phyloP scores from a whole-genome alignment of 2,888 invertebrate genomes.

The Eledone cirrhosa region DNA sequence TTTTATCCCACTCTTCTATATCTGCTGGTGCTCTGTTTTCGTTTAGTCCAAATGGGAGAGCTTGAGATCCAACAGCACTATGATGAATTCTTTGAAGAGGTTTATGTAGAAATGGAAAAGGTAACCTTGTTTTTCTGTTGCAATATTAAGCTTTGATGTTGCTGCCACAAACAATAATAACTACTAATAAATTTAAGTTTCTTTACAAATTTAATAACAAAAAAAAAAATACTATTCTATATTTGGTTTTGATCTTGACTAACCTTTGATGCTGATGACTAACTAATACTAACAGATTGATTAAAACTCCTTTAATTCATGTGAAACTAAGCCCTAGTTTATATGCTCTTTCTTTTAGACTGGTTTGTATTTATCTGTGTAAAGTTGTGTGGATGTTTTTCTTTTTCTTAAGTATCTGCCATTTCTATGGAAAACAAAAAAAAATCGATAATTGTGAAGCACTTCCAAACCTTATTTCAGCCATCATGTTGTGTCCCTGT shows the following conservation, averaged over 20 bases:
- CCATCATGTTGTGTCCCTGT: too few relatives aligned
- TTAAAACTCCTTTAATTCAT: too few relatives aligned
- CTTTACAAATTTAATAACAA: too few relatives aligned
- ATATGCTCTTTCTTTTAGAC: too few relatives aligned
- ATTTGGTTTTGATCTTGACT: constrained; percentile 4
- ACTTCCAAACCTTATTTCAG: too few relatives aligned
- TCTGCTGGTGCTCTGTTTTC: constrained; percentile 35
- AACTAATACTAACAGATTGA: neutral
- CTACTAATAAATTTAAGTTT: too few relatives aligned
- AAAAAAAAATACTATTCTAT: neutral
- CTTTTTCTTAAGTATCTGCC: too few relatives aligned
- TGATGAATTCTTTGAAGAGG: constrained; percentile 99
- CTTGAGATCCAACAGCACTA: constrained; percentile 99
- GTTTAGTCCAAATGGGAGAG: constrained; percentile 74
- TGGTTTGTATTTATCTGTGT: too few relatives aligned
- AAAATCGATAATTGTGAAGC: too few relatives aligned
- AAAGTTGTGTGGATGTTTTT: too few relatives aligned
- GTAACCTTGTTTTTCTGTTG: constrained; percentile 58
- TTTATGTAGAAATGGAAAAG: constrained; percentile 98
- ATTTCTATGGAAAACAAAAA: too few relatives aligned
- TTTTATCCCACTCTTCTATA: neutral
- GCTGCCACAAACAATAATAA: neutral
- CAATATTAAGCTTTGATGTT: constrained; percentile 18
- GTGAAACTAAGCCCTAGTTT: too few relatives aligned
- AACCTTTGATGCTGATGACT: neutral